Percentiles rank a stretch among this genome's conserved stretches.
Conservation (phyloP, 2,113 vertebrate genomes). For the Istiophorus platypterus region DNA sequence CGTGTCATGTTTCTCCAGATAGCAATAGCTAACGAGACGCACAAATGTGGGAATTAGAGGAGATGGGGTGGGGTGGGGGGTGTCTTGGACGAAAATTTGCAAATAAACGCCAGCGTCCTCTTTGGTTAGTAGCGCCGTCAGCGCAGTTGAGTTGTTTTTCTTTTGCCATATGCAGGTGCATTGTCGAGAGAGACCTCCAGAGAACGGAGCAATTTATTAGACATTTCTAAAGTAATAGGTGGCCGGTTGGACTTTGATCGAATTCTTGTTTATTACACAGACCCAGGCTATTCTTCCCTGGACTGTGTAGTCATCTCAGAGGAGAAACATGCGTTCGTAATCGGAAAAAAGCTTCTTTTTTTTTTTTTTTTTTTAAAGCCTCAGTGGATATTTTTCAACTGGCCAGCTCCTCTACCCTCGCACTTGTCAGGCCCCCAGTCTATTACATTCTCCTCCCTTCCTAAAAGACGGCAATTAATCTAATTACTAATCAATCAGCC, state of each 20-base stretch:
- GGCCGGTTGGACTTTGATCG: slow-evolving; percentile 31
- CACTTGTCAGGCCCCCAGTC: slow-evolving; percentile 43
- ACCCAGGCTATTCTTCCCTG: background rate
- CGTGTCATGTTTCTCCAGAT: slow-evolving; percentile 52
- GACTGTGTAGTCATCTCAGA: slow-evolving; percentile 5
- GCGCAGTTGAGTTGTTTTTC: slow-evolving; percentile 35
- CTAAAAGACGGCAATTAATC: slow-evolving; percentile 82
- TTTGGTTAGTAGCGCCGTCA: background rate
- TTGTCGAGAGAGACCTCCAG: slow-evolving; percentile 25
- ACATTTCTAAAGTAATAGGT: slow-evolving; percentile 38
- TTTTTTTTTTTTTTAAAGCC: slow-evolving; percentile 6
- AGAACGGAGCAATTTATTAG: slow-evolving; percentile 52
- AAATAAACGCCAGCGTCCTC: slow-evolving; percentile 45
- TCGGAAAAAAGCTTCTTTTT: background rate
- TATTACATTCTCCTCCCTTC: slow-evolving; percentile 65
- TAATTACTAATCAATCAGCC: slow-evolving; percentile 87
- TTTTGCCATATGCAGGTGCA: slow-evolving; percentile 7
- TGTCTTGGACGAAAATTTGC: slow-evolving; percentile 41
- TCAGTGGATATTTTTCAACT: slow-evolving; percentile 39
- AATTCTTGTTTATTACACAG: slow-evolving; percentile 45
- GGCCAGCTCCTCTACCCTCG: slow-evolving; percentile 15
- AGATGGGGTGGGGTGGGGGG: too few species aligned
- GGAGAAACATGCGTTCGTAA: slow-evolving; percentile 12
- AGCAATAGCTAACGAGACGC: slow-evolving; percentile 59
- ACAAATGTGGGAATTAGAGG: slow-evolving; percentile 26